Conservation (phyloP, 1,140 invertebrate genomes). For the Lasioglossum baleicum region DNA sequence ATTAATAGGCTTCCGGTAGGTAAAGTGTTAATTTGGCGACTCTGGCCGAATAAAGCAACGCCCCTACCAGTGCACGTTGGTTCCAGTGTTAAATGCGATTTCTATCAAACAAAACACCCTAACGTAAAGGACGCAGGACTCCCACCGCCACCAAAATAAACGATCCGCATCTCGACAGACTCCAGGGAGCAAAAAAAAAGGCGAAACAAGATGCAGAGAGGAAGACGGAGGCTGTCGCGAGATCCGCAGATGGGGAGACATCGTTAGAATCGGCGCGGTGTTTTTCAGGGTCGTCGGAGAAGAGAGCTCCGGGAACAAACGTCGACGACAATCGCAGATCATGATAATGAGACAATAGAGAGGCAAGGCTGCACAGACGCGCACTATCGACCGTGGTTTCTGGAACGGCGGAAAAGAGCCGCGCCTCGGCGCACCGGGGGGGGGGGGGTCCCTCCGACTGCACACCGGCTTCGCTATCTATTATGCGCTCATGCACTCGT, state of each 20-base stretch:
- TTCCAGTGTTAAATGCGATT: too few species aligned
- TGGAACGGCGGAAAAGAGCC: slow-evolving; percentile 33
- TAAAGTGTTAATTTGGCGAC: too few species aligned
- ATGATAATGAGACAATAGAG: slow-evolving; percentile 40
- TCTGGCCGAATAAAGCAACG: too few species aligned
- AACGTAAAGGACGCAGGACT: too few species aligned
- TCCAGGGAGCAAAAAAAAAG: not conserved
- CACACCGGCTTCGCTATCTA: slow-evolving; percentile 24
- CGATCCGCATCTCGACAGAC: too few species aligned
- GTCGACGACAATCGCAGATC: slow-evolving; percentile 33
- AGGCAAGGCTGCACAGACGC: not conserved
- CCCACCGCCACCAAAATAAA: too few species aligned
- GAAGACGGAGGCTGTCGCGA: too few species aligned
- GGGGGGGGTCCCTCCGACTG: slow-evolving; percentile 2
- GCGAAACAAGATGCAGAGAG: not conserved
- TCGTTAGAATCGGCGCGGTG: slow-evolving; percentile 30
- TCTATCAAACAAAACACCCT: too few species aligned
- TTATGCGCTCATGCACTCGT: slow-evolving; percentile 50
- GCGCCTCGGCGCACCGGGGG: slow-evolving; percentile 16
- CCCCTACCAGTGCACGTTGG: too few species aligned
- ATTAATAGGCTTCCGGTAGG: too few species aligned
- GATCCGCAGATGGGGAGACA: not conserved
- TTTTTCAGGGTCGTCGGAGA: slow-evolving; percentile 33
- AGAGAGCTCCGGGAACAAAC: slow-evolving; percentile 8
- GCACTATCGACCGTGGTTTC: slow-evolving; percentile 48